Percentiles rank a stretch among this genome's conserved stretches.
phyloP scores from a whole-genome alignment of 1,140 invertebrate genomes.

The Augochlora pura region DNA sequence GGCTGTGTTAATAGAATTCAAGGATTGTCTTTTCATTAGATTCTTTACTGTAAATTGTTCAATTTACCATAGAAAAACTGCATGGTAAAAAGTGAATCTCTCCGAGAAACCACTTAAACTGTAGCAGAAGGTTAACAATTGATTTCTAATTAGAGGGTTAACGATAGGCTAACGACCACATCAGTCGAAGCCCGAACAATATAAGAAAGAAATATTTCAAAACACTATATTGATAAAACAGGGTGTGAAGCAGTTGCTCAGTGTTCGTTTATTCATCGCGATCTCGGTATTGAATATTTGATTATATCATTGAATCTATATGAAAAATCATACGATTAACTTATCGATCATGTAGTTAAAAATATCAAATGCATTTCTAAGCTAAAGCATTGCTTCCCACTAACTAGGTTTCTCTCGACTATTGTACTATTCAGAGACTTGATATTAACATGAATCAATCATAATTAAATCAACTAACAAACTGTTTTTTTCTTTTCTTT shows the following conservation, averaged over 20 bases:
- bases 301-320: no score
- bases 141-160: constrained; percentile 15
- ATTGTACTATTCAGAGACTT: constrained; percentile 70
- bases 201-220: constrained; percentile 7
- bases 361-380: background rate
- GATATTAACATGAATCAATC: constrained; percentile 73
- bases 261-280: background rate
- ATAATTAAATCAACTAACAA: constrained; percentile 82
- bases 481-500: constrained; percentile 83
- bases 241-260: constrained; percentile 39
- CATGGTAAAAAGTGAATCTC: background rate
- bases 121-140: background rate
- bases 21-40: background rate
- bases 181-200: background rate
- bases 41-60: background rate
- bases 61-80: background rate
- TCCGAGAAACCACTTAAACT: background rate
- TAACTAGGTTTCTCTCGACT: constrained; percentile 75
- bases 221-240: constrained; percentile 19
- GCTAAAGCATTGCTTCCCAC: constrained; percentile 74
- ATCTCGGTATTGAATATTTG: background rate
- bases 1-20: no score
- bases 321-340: no score
- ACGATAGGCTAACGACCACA: background rate
- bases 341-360: no score